Evolutionary conservation across 2,113 vertebrate genomes (phyloP), one percentile per base, ranked within the genome.

Genomic region (Sardina pilchardus): DNA sequence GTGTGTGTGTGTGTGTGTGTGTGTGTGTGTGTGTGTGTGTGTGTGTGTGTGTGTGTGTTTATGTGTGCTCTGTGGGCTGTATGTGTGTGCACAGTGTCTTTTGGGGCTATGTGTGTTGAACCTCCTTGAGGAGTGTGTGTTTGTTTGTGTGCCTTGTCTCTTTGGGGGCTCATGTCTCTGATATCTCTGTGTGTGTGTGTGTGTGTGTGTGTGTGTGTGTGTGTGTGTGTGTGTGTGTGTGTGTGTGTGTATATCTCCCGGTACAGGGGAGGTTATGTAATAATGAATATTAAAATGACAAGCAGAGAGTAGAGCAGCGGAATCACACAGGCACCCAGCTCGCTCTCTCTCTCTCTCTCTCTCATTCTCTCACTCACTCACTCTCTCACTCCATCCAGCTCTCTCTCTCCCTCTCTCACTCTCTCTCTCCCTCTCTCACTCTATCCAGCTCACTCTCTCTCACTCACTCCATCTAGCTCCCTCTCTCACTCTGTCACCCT

Each of bases 371-470:
- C 45, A 7, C 45, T n/a, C 81, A 26, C n/a, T 45, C 24, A 26
- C 81, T 82, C 45, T 24, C 53, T 83, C 53, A 67, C 48, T 16
- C 47, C 7, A 67, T 81, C 81, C 48, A 53, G 86, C 30, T 78
- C 59, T 45, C 47, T 85, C 45, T 81, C 45, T 81, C 47, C 42
- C 44, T 56, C 67, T 43, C 9, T 30, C 34, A 39, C 17, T 81
- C 47, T 90, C 86, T 90, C 92, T 91, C 87, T 88, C n/a, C n/a
- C n/a, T n/a, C n/a, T n/a, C n/a, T n/a, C n/a, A n/a, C n/a, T n/a
- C n/a, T n/a, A n/a, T n/a, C n/a, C n/a, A n/a, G n/a, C n/a, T n/a
- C n/a, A n/a, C n/a, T n/a, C n/a, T n/a, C n/a, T n/a, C n/a, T n/a
- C n/a, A n/a, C n/a, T n/a, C n/a, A n/a, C n/a, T n/a, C n/a, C n/a